Evolutionary conservation across 2,888 invertebrate genomes (phyloP).

Genomic region (Leptinotarsa haldemani): DNA sequence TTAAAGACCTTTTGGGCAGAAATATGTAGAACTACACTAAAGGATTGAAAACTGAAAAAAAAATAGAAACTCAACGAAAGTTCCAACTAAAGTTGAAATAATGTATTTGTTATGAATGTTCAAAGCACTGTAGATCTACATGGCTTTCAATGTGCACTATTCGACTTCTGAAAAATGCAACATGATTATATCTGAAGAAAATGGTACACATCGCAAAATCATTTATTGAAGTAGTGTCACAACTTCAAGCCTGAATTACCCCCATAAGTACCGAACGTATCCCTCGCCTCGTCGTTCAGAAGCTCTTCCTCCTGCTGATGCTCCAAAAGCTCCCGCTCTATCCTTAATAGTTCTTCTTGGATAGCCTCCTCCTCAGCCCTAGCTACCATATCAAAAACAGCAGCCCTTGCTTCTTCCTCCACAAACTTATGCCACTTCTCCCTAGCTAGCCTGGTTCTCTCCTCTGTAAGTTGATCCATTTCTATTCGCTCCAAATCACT

Average conservation of each 20-base stretch:
- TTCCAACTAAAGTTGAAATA: too few relatives aligned
- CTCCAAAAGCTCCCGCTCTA: constrained; percentile 52
- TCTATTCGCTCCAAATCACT: constrained; percentile 58
- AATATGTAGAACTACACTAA: too few relatives aligned
- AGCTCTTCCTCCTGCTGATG: constrained; percentile 53
- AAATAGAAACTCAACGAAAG: too few relatives aligned
- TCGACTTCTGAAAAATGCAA: background rate
- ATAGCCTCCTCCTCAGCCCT: constrained; percentile 60
- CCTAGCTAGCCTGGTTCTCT: constrained; percentile 58
- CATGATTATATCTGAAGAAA: background rate
- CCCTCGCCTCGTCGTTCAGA: constrained; percentile 55
- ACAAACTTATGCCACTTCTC: constrained; percentile 59
- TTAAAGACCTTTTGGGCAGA: too few relatives aligned
- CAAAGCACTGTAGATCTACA: too few relatives aligned
- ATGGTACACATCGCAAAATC: background rate
- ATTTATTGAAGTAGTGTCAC: constrained; percentile 9
- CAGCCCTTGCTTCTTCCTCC: constrained; percentile 60
- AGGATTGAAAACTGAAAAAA: too few relatives aligned
- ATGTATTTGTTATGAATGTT: too few relatives aligned
- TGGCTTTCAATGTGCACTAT: too few relatives aligned
- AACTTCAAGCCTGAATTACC: background rate
- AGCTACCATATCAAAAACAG: constrained; percentile 60
- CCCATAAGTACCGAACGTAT: constrained; percentile 51
- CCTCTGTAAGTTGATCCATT: constrained; percentile 58
- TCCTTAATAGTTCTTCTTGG: constrained; percentile 56